Base-by-base conservation (phyloP, 2,797 vertebrate species). In the Jordanella pulchra region DNA sequence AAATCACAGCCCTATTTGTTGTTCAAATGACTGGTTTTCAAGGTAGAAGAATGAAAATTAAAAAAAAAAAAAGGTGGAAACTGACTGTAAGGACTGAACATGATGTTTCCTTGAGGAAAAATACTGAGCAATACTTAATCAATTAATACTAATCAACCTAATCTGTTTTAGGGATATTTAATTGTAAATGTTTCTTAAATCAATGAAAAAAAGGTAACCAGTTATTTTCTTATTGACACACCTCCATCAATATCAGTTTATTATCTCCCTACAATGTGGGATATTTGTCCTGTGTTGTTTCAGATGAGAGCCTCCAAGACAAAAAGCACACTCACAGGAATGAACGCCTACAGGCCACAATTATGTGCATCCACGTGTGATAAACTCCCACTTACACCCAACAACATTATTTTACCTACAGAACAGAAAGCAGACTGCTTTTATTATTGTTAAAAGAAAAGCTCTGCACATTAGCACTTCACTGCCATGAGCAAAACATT, bases 341-440 rank as follows among this genome's bases (percentile, higher is more conserved):
- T 71, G 67, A 76, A 48, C 47, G 50, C 72, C 89, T 21, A 67
- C 75, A 76, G 86, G 84, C 81, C 53, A 60, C 74, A 54, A 72
- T 67, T 78, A 76, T 84, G 88, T 84, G 85, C 73, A 82, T 77
- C 76, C 48, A 75, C 53, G 65, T 84, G 80, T 77, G 81, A 83
- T 77, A 78, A 91, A 88, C 84, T 77, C 75, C 73, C 84, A 83
- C 77, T 76, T 70, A 71, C 32, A 48, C 63, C 81, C 81, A 79
- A 78, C 75, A 83, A 84, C 75, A 56, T 85, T 28, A 71, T 84
- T 83, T 81, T 75, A 84, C 75, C 74, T 84, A 84, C 51, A 61
- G 64, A 86, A 69, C 63, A 73, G n/a, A 84, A 80, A 75, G 54
- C 64, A 27, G 65, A 65, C 39, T 18, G 61, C 63, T 83, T 50